phyloP scores from a whole-genome alignment of 2,797 vertebrate genomes.

The Urosaurus nigricauda region DNA sequence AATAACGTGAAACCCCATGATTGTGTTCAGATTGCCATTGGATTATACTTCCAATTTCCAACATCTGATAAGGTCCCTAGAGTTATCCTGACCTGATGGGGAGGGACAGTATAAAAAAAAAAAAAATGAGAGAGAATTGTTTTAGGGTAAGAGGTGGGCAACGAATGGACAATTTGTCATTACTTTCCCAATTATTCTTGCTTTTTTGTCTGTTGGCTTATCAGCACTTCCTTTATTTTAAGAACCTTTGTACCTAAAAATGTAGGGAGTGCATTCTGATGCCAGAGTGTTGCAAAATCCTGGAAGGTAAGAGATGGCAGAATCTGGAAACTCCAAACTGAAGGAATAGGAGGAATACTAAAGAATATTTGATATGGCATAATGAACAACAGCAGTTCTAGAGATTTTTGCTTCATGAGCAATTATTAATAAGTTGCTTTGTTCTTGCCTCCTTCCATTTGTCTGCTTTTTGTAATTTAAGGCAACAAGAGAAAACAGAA shows the following conservation, averaged over 20 bases:
- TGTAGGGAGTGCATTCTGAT: background rate
- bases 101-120: too few relatives aligned
- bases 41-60: too few relatives aligned
- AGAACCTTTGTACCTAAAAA: background rate
- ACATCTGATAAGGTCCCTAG: too few relatives aligned
- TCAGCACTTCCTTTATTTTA: background rate
- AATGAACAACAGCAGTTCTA: background rate
- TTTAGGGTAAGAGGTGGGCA: background rate
- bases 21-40: too few relatives aligned
- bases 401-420: background rate
- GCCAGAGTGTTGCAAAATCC: background rate
- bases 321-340: background rate
- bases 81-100: too few relatives aligned
- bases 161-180: background rate
- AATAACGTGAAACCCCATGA: too few relatives aligned
- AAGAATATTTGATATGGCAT: background rate
- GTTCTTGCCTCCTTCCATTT: background rate
- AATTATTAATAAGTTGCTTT: conserved; percentile 25
- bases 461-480: background rate
- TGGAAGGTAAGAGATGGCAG: background rate
- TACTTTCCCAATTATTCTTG: background rate
- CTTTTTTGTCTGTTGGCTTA: background rate
- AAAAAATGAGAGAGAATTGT: background rate
- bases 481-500: conserved; percentile 3
- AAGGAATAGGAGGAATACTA: too few relatives aligned